Evolutionary conservation across 2,113 vertebrate genomes (phyloP).

Genomic region (Ictidomys tridecemlineatus): DNA sequence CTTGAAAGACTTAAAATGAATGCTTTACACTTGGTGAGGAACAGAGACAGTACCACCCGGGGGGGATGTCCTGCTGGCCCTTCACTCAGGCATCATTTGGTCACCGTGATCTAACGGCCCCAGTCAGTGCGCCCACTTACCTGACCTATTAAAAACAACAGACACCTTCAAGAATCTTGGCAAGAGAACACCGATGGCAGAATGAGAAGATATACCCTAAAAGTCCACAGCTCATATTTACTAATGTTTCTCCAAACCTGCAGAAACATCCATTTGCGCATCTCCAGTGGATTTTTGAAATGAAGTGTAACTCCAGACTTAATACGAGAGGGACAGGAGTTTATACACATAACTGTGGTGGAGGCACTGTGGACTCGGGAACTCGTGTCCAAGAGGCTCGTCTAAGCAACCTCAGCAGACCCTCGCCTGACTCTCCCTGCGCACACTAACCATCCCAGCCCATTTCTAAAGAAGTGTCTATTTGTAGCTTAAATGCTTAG

Average conservation of each 20-base stretch:
- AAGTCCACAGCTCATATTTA: rapidly evolving
- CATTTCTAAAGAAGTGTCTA: constrained; percentile 51
- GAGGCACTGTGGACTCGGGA: constrained; percentile 61
- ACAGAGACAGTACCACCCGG: background rate
- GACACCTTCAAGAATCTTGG: background rate
- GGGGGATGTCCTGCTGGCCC: rapidly evolving
- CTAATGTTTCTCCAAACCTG: background rate
- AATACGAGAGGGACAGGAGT: too few species aligned
- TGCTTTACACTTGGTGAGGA: background rate
- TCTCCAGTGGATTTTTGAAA: background rate
- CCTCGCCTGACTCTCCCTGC: background rate
- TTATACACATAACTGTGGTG: background rate
- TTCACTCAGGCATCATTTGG: background rate
- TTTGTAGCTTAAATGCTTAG: background rate
- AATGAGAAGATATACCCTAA: background rate
- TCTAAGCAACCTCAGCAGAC: constrained; percentile 66
- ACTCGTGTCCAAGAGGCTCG: constrained; percentile 57
- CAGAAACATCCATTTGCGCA: background rate
- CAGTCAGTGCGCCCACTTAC: background rate
- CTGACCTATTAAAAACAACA: background rate
- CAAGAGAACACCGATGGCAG: background rate
- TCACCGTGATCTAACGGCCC: background rate
- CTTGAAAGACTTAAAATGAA: background rate
- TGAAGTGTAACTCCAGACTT: background rate
- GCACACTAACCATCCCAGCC: background rate